Evolutionary conservation across 2,113 vertebrate genomes (phyloP).

Genomic region (Engraulis encrasicolus): DNA sequence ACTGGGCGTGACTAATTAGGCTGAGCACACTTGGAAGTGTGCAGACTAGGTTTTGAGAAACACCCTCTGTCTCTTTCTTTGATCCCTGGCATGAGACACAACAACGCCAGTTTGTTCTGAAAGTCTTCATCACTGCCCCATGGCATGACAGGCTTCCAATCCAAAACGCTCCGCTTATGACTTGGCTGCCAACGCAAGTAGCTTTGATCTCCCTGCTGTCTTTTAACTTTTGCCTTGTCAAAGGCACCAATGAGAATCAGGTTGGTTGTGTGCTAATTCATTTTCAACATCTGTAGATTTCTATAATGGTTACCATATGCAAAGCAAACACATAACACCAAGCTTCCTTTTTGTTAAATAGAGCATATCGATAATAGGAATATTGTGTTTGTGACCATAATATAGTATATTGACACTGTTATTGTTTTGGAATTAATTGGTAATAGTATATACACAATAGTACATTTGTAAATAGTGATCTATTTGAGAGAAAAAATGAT

Average conservation of each 20-base stretch:
- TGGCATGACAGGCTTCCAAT: background rate
- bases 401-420: constrained; percentile 51
- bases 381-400: constrained; percentile 65
- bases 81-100: too few relatives aligned
- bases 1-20: too few relatives aligned
- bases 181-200: background rate
- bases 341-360: constrained; percentile 33
- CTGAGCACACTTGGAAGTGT: too few relatives aligned
- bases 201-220: background rate
- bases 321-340: constrained; percentile 24
- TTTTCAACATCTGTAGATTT: constrained; percentile 25
- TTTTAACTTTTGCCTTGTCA: background rate
- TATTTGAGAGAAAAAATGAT: constrained; percentile 41
- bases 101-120: background rate
- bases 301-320: constrained; percentile 35
- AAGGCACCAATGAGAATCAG: constrained; percentile 26
- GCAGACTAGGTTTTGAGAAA: too few relatives aligned
- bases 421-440: constrained; percentile 55
- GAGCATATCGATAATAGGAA: constrained; percentile 55
- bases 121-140: background rate
- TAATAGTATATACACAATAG: constrained; percentile 37
- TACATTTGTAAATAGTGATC: constrained; percentile 61
- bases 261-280: constrained; percentile 22
- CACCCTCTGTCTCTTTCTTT: too few relatives aligned
- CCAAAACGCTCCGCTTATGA: background rate